Evolutionary conservation across 2,888 invertebrate genomes (phyloP), one percentile per base, ranked within the genome.

Genomic region (Polydrusus tereticollis): DNA sequence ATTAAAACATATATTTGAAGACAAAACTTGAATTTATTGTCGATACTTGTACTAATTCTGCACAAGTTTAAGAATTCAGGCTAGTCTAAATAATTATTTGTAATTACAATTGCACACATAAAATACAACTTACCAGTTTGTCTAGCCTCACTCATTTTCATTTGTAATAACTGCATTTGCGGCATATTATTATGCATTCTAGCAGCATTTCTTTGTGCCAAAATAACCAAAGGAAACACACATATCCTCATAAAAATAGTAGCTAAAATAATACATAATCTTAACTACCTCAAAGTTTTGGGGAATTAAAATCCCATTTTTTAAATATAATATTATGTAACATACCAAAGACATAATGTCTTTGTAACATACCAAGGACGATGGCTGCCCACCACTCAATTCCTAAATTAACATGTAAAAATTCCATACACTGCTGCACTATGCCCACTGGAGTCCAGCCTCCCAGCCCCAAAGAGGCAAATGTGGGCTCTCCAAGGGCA

Each of bases 351-450:
- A n/a, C n/a, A n/a, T n/a, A n/a, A n/a, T n/a, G n/a, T n/a, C n/a
- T n/a, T n/a, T n/a, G n/a, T n/a, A n/a, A 78, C 71, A 79, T 85
- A 91, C 92, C 94, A 65, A 93, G 86, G 1, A 92, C 87, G 78
- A 98, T 97, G 10, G 94, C 88, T 38, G 89, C 91, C 97, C 98
- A 99, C 99, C 99, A 99, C 0, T 98, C 98, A 10, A 98, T 76
- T 78, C 93, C 95, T 10, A 89, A 85, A 0, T 88, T 86, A n/a
- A 94, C 89, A 82, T 99, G 98, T 41, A 97, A 78, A 80, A 87
- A 92, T 85, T 99, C 98, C 79, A 98, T 86, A 74, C 89, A 89
- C 52, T 90, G 88, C 84, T 98, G 95, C 12, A 96, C 88, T 4
- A 95, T 83, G 0, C 98, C 97, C 0, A 93, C 88, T 0, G 98